Evolutionary conservation across 2,888 invertebrate genomes (phyloP), one percentile per base, ranked within the genome.

Genomic region (Amphiduros pacificus): DNA sequence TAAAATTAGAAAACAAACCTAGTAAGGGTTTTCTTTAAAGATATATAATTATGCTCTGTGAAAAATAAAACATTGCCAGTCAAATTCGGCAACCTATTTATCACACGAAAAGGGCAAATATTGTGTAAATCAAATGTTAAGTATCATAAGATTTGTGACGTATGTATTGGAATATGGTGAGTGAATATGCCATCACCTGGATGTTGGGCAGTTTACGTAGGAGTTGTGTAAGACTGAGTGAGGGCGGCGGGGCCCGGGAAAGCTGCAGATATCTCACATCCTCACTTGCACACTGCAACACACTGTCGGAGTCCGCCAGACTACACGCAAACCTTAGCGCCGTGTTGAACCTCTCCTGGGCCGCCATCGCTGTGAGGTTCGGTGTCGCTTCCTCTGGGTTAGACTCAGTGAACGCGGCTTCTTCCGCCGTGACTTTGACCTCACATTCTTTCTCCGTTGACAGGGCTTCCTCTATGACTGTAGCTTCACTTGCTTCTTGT

Each of bases 151-250:
- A 36, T 11, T 11, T 17, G 14, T 31, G 14, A 53, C 17, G n/a
- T 9, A 53, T 6, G n/a, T 20, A 29, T 31, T 53, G 54, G 28
- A 3, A 2, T 6, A 9, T 17, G 20, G 27, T 27, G n/a, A 49
- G 6, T 17, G 4, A 40, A 60, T 5, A 31, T 20, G 44, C 17
- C 9, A 20, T 29, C 51, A 61, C 61, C 61, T 61, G 61, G 22
- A 61, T 31, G 29, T 51, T 32, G 2, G 61, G 51, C 52, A 61
- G 52, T 24, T 49, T 61, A 40, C 28, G 36, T 44, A 61, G 44
- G 28, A 61, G 56, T 20, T 32, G 28, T 17, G 29, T 27, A 6
- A 61, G 32, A 20, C 40, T 17, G 40, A 55, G 29, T 6, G 32
- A 40, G 26, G 49, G 55, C 5, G 61, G 61, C 6, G 56, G 31